Base-by-base conservation (phyloP, 2,113 vertebrate genomes). In the Sceloporus undulatus region DNA sequence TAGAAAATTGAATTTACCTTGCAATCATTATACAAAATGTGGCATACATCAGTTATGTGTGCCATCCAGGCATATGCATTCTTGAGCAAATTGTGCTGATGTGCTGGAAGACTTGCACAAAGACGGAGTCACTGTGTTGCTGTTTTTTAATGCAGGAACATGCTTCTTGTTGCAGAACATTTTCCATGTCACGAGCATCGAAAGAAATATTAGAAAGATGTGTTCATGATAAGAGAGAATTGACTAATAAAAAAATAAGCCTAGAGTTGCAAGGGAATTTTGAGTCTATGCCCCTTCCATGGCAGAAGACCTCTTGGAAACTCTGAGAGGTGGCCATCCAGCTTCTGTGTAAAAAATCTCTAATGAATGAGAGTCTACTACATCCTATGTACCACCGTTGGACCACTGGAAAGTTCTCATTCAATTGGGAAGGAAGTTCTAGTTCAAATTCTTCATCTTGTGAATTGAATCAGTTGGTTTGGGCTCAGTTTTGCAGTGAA, bases 1-100 rank as follows among this genome's bases (percentile, higher is more conserved):
- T 25, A 59, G 92, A 92, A 95, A 95, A 95, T 90, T 86, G 93
- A 94, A 94, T 95, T 95, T 94, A 92, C 91, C 87, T 91, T 89
- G 81, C 70, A 86, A n/a, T 93, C 90, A 48, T 91, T 91, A 86
- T 90, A 80, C 88, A 90, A 93, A 85, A 92, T 90, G 92, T 92
- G 90, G 85, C 92, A 79, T 71, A 48, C 73, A 90, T 93, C 90
- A 92, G 85, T 94, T 92, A 88, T 89, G 84, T 42, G 68, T 92
- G 93, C 92, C 82, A 85, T 91, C 90, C 92, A 92, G 87, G 92
- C 84, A 94, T 93, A 91, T 92, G 89, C 84, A 92, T 90, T 87
- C 89, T 89, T 93, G 91, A 93, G 77, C 88, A 91, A 94, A 94
- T 79, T 56, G 23, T 1, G 13, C 71, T 93, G 91, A 91, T 90